Percentiles rank a stretch among this genome's conserved stretches.
These are phyloP conservation scores for Cotesia vestalis DNA, from an alignment of 1,140 invertebrate genomes.

Conservation along the genomic window DNA sequence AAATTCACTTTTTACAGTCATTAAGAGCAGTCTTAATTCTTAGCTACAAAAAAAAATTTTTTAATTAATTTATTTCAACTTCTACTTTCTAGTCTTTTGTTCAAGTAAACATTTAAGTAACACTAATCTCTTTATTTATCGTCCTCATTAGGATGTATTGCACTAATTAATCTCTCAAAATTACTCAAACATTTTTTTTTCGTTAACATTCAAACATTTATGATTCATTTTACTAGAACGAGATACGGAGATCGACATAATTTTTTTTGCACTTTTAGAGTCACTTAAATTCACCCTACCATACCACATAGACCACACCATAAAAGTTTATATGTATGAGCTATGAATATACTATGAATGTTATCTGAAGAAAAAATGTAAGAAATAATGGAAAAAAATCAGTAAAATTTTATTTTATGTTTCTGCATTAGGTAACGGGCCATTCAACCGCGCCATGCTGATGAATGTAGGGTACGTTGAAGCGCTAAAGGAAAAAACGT, in stretches of 20 bases:
- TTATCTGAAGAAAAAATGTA: not conserved
- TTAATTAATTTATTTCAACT: not conserved
- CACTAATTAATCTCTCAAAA: too few species aligned
- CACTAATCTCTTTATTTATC: too few species aligned
- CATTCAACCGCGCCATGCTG: conserved; percentile 91
- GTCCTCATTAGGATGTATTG: too few species aligned
- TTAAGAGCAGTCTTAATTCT: too few species aligned
- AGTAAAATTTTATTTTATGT: conserved; percentile 12
- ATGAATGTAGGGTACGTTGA: conserved; percentile 96
- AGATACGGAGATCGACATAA: too few species aligned
- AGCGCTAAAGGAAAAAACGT: conserved; percentile 78
- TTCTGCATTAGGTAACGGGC: conserved; percentile 67
- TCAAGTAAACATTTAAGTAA: too few species aligned
- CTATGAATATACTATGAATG: conserved; percentile 11
- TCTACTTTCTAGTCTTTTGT: too few species aligned
- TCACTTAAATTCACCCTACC: not conserved
- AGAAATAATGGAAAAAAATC: not conserved
- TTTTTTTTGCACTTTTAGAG: too few species aligned
- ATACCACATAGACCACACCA: not conserved
- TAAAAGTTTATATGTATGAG: conserved; percentile 17
- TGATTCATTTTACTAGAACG: too few species aligned
- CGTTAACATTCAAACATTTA: too few species aligned
- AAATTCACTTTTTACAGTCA: not conserved
- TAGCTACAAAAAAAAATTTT: not conserved
- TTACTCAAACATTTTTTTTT: too few species aligned